These are phyloP conservation scores for Rhinella marina DNA, from an alignment of 2,797 vertebrate genomes.

Conservation along the genomic window DNA sequence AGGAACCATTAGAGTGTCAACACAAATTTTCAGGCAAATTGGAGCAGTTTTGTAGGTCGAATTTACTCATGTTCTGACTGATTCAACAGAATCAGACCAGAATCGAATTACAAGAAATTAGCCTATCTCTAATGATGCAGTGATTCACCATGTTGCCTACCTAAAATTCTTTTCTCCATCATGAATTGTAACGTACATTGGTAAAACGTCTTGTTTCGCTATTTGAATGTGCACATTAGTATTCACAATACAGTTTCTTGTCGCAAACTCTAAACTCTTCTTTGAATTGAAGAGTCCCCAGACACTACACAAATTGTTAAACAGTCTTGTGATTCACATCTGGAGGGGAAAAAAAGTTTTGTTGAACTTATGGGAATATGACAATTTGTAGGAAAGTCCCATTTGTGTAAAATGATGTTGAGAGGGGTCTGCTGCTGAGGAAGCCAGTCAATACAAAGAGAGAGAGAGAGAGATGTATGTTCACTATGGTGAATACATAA, in stretches of 20 bases:
- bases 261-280: neutral
- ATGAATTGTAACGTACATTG: neutral
- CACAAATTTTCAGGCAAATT: too few species aligned
- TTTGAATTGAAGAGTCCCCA: constrained; percentile 24
- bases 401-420: constrained; percentile 38
- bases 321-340: constrained; percentile 30
- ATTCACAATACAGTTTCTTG: constrained; percentile 7
- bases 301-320: constrained; percentile 30
- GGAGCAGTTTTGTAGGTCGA: too few species aligned
- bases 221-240: neutral
- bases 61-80: too few species aligned
- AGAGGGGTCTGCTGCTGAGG: constrained; percentile 36
- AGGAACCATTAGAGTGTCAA: too few species aligned
- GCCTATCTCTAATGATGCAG: too few species aligned
- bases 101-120: too few species aligned
- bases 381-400: constrained; percentile 41
- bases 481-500: constrained; percentile 45
- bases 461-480: constrained; percentile 20
- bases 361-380: constrained; percentile 29
- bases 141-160: too few species aligned
- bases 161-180: neutral
- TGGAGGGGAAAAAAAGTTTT: constrained; percentile 17
- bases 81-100: too few species aligned
- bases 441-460: constrained; percentile 34
- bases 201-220: neutral